Conservation (phyloP, 2,888 invertebrate species). For the Apamea sordens region DNA sequence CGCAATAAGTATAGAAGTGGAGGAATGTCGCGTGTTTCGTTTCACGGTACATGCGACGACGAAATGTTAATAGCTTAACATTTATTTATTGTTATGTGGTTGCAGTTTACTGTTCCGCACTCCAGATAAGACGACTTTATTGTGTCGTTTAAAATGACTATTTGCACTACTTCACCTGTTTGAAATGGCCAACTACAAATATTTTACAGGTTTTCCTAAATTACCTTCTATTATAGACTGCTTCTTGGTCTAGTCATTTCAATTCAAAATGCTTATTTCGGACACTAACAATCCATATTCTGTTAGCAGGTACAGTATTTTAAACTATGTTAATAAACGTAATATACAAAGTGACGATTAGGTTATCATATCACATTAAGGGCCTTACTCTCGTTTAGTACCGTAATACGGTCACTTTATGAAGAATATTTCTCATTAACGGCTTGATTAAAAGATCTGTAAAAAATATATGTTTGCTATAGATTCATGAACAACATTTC, state of each 20-base stretch:
- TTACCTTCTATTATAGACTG: not conserved
- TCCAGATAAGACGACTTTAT: constrained; percentile 45
- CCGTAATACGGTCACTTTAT: too few relatives aligned
- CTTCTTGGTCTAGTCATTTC: not conserved
- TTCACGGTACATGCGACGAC: constrained; percentile 47
- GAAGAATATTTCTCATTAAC: too few relatives aligned
- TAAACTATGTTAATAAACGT: too few relatives aligned
- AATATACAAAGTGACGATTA: too few relatives aligned
- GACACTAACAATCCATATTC: too few relatives aligned
- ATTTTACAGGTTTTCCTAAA: constrained; percentile 1
- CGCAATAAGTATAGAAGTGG: constrained; percentile 33
- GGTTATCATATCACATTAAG: too few relatives aligned
- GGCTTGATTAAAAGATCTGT: too few relatives aligned
- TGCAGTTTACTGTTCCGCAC: constrained; percentile 37
- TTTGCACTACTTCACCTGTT: constrained; percentile 28
- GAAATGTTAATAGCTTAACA: constrained; percentile 51
- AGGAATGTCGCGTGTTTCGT: constrained; percentile 45
- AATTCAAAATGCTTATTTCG: too few relatives aligned
- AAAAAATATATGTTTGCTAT: too few relatives aligned
- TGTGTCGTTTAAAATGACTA: constrained; percentile 22
- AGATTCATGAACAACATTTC: too few relatives aligned
- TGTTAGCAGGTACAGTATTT: too few relatives aligned
- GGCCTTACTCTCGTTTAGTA: too few relatives aligned
- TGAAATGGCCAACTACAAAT: constrained; percentile 1
- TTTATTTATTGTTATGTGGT: constrained; percentile 48